Evolutionary conservation across 2,888 invertebrate species (phyloP), one percentile per base, ranked within the genome.

Genomic region (Mantis religiosa): DNA sequence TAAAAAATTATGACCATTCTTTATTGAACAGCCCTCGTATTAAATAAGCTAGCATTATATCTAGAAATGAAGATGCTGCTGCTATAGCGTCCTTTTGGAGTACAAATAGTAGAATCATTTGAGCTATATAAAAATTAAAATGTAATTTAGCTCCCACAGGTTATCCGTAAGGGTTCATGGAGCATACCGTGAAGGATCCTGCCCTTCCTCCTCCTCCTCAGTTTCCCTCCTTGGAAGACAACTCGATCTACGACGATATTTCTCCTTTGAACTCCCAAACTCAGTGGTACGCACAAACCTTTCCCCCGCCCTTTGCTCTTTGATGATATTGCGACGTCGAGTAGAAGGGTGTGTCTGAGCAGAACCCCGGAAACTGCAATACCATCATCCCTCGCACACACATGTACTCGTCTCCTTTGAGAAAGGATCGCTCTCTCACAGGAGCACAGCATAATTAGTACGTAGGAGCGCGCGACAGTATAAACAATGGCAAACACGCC

Each of bases 401-500:
- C 54, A 71, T 71, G 54, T 71, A 71, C 54, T 82, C 82, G 87
- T 34, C 87, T 82, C 87, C 87, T 87, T 87, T 87, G 87, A 87
- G 87, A 34, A 87, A 20, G 27, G 34, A 7, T 28, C 87, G 25
- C 15, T 54, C 54, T 27, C 86, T 81, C 86, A 86, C 54, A 54
- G 85, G 41, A 54, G 25, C 54, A 27, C 9, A 71, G n/a, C 41
- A 28, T 87, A 87, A 87, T 87, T 87, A 87, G 82, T 28, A 82
- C 87, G 27, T 30, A 87, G 82, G 54, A 71, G 54, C 54, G 84
- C 25, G 85, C 82, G 87, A 87, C 87, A 87, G 41, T 87, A 87
- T 87, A 87, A 87, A 87, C 87, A 87, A 82, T 82, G 82, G 87
- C 87, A 87, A 87, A 87, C 87, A 87, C 87, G 87, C 41, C 30